These are phyloP conservation scores for Channallabes apus DNA, from an alignment of 2,797 vertebrate species.

Conservation along the genomic window DNA sequence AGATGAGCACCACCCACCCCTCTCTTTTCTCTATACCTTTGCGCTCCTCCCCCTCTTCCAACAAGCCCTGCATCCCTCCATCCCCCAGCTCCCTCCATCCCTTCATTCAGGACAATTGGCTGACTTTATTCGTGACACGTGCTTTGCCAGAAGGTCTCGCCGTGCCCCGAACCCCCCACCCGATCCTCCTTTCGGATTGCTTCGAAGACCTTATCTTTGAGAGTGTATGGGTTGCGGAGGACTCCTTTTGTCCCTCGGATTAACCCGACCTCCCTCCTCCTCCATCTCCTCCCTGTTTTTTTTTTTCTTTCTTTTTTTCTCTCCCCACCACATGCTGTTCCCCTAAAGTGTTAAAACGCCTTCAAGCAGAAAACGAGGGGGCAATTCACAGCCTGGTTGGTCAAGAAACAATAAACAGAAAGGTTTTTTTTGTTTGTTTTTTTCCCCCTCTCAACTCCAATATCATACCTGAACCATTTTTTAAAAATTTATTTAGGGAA, in stretches of 20 bases:
- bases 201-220: conserved; percentile 56
- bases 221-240: conserved; percentile 48
- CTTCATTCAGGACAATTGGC: conserved; percentile 38
- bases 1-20: conserved; percentile 42
- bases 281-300: not conserved
- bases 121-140: conserved; percentile 66
- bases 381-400: conserved; percentile 64
- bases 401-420: not conserved
- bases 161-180: not conserved
- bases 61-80: conserved; percentile 36
- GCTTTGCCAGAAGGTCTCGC: conserved; percentile 60
- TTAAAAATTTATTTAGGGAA: not conserved
- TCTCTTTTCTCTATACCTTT: conserved; percentile 15
- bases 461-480: not conserved
- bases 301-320: conserved; percentile 32
- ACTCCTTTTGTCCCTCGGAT: conserved; percentile 71
- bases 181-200: conserved; percentile 57
- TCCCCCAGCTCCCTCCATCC: conserved; percentile 11
- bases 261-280: conserved; percentile 56
- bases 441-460: not conserved
- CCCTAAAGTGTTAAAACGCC: conserved; percentile 73
- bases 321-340: conserved; percentile 65
- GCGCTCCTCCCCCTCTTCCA: not conserved
- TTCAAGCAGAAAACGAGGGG: conserved; percentile 75
- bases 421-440: not conserved